Evolutionary conservation across 2,888 invertebrate genomes (phyloP).

Genomic region (Muscina levida): DNA sequence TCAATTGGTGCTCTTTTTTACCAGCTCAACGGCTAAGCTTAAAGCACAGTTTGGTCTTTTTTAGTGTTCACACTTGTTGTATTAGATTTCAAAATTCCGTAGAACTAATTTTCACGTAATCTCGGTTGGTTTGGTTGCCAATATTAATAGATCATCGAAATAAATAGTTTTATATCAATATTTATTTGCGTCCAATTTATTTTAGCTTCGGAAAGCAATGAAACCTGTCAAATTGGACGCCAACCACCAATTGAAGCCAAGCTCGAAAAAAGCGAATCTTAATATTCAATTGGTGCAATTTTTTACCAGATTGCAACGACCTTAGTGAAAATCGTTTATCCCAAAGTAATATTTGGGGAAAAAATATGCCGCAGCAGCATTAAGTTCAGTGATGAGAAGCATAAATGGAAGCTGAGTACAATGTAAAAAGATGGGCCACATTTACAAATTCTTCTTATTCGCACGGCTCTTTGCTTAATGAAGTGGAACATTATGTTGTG

Average conservation of each 20-base stretch:
- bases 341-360: conserved; percentile 45
- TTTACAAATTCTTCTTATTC: too few relatives aligned
- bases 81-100: neutral
- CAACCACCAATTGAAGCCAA: conserved; percentile 26
- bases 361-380: too few relatives aligned
- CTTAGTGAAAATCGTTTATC: conserved; percentile 53
- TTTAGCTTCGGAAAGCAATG: neutral
- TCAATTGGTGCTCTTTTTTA: conserved; percentile 78
- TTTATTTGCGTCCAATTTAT: neutral
- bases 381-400: too few relatives aligned
- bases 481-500: too few relatives aligned
- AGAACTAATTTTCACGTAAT: too few relatives aligned
- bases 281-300: conserved; percentile 77
- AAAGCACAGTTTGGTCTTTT: neutral
- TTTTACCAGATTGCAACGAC: conserved; percentile 71
- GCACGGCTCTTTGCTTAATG: too few relatives aligned
- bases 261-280: conserved; percentile 39
- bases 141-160: too few relatives aligned
- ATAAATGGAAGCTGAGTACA: too few relatives aligned
- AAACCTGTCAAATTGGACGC: neutral
- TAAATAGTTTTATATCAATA: too few relatives aligned
- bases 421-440: too few relatives aligned
- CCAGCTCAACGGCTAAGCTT: conserved; percentile 60
- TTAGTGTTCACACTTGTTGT: neutral
- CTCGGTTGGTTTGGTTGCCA: too few relatives aligned